Evolutionary conservation across 2,113 vertebrate species (phyloP), one percentile per base, ranked within the genome.

Genomic region (Lamprotornis superbus): DNA sequence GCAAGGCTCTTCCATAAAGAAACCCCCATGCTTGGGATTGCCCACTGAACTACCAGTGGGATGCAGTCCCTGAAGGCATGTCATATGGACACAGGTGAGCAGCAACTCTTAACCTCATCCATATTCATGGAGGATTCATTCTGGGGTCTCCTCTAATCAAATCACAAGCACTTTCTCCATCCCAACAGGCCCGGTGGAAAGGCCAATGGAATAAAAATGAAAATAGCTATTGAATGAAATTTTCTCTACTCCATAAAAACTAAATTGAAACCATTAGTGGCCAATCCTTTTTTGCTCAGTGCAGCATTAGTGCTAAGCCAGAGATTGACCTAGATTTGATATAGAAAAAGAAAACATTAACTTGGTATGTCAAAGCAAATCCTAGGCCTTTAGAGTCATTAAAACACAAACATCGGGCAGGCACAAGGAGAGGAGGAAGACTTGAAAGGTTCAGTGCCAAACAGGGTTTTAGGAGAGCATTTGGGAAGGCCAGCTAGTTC

Each of bases 221-320:
- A 95, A 96, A 96, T 46, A 84, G 85, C 42, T 94, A 97, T 75
- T 3, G n/a, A 97, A 67, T 91, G 52, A 94, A 92, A 95, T 95
- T 85, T 90, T 82, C 85, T 95, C 80, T 77, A 89, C 90, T 89
- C 81, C 35, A 42, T 20, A 67, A 92, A 92, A 97, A 67, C 91
- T 83, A 96, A 96, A 97, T 96, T 89, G 95, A 95, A 97, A 92
- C 94, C 94, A 94, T 97, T 96, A 96, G 77, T 46, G 63, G 90
- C 67, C 95, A 91, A 97, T 95, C 94, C 83, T 82, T 92, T 95
- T 95, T 94, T 63, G 63, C 82, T 93, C 95, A 70, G 74, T 11
- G 77, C 46, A 81, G 94, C 86, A 96, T 95, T 92, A 96, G 64
- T 42, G 78, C 87, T 95, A 94, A 96, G 97, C 95, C 46, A 17